These are phyloP conservation scores for Drosophila sp. DNA, from an alignment of 1,140 invertebrate species.

Conservation along the genomic window DNA sequence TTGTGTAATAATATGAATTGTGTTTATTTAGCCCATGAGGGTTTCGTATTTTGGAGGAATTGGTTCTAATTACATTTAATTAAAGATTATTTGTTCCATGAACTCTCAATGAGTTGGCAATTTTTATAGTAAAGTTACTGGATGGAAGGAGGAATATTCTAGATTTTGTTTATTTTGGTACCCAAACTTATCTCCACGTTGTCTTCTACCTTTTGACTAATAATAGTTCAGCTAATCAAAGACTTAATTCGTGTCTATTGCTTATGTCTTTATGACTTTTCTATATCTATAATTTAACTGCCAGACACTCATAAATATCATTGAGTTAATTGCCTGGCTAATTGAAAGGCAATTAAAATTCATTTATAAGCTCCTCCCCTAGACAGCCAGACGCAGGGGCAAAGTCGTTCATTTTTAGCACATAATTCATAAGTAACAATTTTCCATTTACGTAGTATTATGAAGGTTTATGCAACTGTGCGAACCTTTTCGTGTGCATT, in stretches of 20 bases:
- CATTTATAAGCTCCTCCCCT: constrained; percentile 57
- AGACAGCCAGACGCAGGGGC: constrained; percentile 4
- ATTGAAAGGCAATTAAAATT: constrained; percentile 75
- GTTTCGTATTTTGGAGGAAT: too few relatives aligned
- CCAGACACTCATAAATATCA: constrained; percentile 28
- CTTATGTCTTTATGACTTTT: background rate
- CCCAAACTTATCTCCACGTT: too few relatives aligned
- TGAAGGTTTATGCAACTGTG: constrained; percentile 49
- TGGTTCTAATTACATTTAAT: too few relatives aligned
- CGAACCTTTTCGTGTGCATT: constrained; percentile 67
- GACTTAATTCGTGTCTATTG: background rate
- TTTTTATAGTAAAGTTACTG: too few relatives aligned
- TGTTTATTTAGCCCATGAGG: too few relatives aligned
- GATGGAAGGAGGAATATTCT: too few relatives aligned
- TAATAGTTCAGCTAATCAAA: background rate
- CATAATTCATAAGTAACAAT: constrained; percentile 58
- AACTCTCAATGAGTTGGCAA: too few relatives aligned
- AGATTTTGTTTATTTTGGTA: too few relatives aligned
- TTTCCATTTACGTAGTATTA: constrained; percentile 47
- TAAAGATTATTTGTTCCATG: too few relatives aligned
- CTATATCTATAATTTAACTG: constrained; percentile 5
- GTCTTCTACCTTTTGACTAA: background rate
- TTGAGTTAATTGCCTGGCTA: constrained; percentile 63
- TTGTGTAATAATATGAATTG: too few relatives aligned
- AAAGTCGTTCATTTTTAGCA: constrained; percentile 40